phyloP scores from a whole-genome alignment of 2,113 vertebrate species.

The Anolis carolinensis region DNA sequence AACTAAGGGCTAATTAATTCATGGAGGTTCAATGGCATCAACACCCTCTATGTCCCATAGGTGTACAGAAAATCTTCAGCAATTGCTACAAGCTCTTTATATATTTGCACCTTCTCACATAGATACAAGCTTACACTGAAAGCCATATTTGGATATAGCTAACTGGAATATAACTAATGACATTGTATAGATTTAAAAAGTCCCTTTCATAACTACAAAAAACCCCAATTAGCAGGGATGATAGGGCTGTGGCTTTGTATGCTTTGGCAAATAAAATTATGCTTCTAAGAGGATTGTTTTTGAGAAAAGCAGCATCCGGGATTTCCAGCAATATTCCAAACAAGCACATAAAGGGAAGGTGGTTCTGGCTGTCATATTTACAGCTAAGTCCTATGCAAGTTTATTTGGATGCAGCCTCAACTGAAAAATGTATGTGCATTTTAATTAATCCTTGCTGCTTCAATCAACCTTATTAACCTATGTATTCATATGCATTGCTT shows the following conservation, averaged over 20 bases:
- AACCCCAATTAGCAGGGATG: not conserved
- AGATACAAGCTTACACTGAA: slow-evolving; percentile 39
- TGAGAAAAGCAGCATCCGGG: not conserved
- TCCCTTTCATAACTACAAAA: not conserved
- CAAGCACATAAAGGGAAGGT: not conserved
- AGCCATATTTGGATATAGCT: slow-evolving; percentile 24
- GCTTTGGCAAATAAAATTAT: not conserved
- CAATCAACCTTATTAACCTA: slow-evolving; percentile 1
- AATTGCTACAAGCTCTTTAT: slow-evolving; percentile 8
- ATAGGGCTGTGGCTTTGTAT: not conserved
- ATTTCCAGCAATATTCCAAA: not conserved
- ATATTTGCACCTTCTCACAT: slow-evolving; percentile 16
- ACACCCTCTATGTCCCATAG: slow-evolving; percentile 28
- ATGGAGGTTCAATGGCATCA: slow-evolving; percentile 35
- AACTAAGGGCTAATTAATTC: slow-evolving; percentile 47
- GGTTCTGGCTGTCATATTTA: not conserved
- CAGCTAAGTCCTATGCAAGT: not conserved
- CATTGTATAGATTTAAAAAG: not conserved
- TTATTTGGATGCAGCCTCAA: not conserved
- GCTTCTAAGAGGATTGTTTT: not conserved
- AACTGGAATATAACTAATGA: slow-evolving; percentile 1
- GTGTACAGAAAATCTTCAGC: slow-evolving; percentile 1
- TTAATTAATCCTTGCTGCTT: not conserved
- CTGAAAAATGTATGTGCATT: not conserved
- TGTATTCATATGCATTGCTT: slow-evolving; percentile 5